Percentiles rank a stretch among this genome's conserved stretches.
Conservation (phyloP, 2,797 vertebrate genomes). For the Lacerta agilis region DNA sequence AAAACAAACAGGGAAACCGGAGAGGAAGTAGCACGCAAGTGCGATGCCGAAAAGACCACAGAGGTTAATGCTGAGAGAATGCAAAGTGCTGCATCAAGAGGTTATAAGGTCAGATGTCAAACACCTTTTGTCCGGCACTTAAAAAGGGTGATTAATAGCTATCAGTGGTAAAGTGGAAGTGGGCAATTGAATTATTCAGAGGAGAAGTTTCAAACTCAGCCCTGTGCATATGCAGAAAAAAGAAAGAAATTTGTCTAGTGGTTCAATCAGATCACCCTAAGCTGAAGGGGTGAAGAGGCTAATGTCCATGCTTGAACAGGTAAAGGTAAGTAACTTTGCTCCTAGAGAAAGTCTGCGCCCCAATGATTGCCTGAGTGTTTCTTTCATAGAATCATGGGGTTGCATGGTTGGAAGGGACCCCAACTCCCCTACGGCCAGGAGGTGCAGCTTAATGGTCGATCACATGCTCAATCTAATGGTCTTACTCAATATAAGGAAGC, state of each 20-base stretch:
- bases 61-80: conserved; percentile 63
- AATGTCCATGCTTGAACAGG: not conserved
- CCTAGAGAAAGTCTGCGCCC: not conserved
- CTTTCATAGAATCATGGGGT: not conserved
- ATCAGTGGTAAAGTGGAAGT: conserved; percentile 40
- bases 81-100: conserved; percentile 55
- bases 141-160: conserved; percentile 41
- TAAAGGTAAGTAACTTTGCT: not conserved
- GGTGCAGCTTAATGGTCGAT: not conserved
- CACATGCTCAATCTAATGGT: not conserved
- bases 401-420: too few species aligned
- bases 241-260: conserved; percentile 34
- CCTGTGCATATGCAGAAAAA: not conserved
- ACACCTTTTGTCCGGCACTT: conserved; percentile 49
- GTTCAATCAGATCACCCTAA: not conserved
- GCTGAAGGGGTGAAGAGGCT: not conserved
- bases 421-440: not conserved
- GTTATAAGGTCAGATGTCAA: conserved; percentile 67
- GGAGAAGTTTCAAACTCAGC: conserved; percentile 30
- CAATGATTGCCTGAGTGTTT: too few species aligned
- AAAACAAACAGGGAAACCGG: conserved; percentile 63
- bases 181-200: conserved; percentile 49
- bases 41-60: conserved; percentile 25
- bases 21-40: conserved; percentile 51
- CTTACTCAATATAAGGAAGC: not conserved